Percentiles rank a stretch among this genome's conserved stretches.
These are phyloP conservation scores for Rhopalosiphum maidis DNA, from an alignment of 1,140 invertebrate genomes.

Conservation along the genomic window DNA sequence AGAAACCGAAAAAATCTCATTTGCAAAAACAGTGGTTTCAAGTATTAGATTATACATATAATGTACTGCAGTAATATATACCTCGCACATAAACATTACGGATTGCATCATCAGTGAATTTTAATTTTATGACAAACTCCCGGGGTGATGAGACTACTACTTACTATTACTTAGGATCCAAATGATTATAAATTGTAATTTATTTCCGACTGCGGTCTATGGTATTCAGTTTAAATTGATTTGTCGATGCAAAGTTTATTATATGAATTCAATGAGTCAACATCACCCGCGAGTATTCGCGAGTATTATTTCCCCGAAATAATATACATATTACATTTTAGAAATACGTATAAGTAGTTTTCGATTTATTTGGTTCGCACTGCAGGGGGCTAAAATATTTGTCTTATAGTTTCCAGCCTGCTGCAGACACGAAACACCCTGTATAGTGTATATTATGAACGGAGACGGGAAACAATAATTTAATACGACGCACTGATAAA, in stretches of 20 bases:
- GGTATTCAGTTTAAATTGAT: not conserved
- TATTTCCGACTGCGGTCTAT: not conserved
- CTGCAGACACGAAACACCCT: not conserved
- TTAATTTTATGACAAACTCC: not conserved
- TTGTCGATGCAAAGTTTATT: not conserved
- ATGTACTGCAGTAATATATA: no score
- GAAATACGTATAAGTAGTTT: not conserved
- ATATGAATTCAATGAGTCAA: no score
- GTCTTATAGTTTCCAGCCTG: not conserved
- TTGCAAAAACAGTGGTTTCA: not conserved
- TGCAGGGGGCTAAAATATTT: not conserved
- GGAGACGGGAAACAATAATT: slow-evolving; percentile 34
- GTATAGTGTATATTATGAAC: not conserved
- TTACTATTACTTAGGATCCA: not conserved
- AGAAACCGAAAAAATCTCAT: not conserved
- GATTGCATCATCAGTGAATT: not conserved
- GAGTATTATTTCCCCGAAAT: not conserved
- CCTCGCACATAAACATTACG: no score
- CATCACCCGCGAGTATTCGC: no score
- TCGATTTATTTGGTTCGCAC: not conserved
- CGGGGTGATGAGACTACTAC: not conserved
- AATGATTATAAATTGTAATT: not conserved
- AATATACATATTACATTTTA: not conserved
- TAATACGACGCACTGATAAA: not conserved
- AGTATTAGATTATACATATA: no score